Conservation (phyloP, 1,140 invertebrate genomes). For the Cydia splendana region DNA sequence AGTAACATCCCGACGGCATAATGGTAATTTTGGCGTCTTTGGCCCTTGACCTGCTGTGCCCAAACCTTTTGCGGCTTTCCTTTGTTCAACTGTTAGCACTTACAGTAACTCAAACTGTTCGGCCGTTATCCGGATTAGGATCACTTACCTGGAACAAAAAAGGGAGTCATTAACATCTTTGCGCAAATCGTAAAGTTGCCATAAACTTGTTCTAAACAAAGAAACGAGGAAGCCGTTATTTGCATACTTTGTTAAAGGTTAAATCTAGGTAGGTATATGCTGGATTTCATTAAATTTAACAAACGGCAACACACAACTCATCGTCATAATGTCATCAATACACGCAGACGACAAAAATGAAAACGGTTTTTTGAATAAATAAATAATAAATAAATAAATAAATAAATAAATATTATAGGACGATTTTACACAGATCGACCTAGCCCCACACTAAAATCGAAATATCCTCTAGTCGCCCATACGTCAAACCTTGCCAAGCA, state of each 20-base stretch:
- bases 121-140: background rate
- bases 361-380: too few relatives aligned
- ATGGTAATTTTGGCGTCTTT: background rate
- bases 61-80: background rate
- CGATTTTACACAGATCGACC: too few relatives aligned
- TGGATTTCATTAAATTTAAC: background rate
- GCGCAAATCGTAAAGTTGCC: background rate
- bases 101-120: background rate
- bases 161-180: background rate
- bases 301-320: too few relatives aligned
- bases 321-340: too few relatives aligned
- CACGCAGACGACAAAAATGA: too few relatives aligned
- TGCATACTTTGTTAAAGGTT: background rate
- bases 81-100: background rate
- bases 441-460: too few relatives aligned
- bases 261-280: background rate
- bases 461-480: too few relatives aligned
- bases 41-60: background rate
- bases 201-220: background rate
- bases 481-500: too few relatives aligned
- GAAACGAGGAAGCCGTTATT: background rate
- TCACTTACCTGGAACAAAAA: background rate
- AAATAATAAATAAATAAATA: too few relatives aligned
- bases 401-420: too few relatives aligned
- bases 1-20: too few relatives aligned